A percentile compares a stretch with the other conserved stretches of the same genome.
Conservation (phyloP, 2,888 invertebrate genomes). For the Drosophila nr. medialis region DNA sequence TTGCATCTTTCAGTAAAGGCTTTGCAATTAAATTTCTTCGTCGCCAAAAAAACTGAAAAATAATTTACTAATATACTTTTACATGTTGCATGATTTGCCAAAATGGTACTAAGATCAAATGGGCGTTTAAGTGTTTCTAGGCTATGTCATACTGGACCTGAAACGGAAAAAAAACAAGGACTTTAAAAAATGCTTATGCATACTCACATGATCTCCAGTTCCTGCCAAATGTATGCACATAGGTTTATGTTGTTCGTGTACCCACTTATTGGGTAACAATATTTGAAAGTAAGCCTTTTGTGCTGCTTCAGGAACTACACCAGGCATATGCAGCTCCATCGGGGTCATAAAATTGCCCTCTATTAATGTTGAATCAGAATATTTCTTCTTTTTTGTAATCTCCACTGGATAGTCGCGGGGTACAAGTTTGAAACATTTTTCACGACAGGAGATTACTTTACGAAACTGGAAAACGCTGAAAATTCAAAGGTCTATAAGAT, state of each 20-base stretch:
- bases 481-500: slow-evolving; percentile 57
- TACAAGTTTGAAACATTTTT: slow-evolving; percentile 92
- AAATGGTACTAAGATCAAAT: slow-evolving; percentile 1
- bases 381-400: slow-evolving; percentile 92
- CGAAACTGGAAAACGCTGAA: slow-evolving; percentile 95
- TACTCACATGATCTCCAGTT: slow-evolving; percentile 94
- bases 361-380: slow-evolving; percentile 90
- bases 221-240: slow-evolving; percentile 98
- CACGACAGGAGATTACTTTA: slow-evolving; percentile 93
- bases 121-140: background rate
- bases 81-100: background rate
- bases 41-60: slow-evolving; percentile 93
- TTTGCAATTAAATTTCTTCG: slow-evolving; percentile 95
- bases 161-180: background rate
- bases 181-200: background rate
- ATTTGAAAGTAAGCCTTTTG: slow-evolving; percentile 94
- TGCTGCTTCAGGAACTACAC: slow-evolving; percentile 93
- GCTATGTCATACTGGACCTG: background rate
- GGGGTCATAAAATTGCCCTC: slow-evolving; percentile 96
- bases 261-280: slow-evolving; percentile 93
- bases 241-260: slow-evolving; percentile 89
- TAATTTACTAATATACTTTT: slow-evolving; percentile 1
- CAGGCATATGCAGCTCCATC: slow-evolving; percentile 92
- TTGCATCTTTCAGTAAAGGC: slow-evolving; percentile 94
- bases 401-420: slow-evolving; percentile 93